Percentiles rank a stretch among this genome's conserved stretches.
Evolutionary conservation across 2,113 vertebrate species (phyloP).

Genomic region (Nycticebus coucang): DNA sequence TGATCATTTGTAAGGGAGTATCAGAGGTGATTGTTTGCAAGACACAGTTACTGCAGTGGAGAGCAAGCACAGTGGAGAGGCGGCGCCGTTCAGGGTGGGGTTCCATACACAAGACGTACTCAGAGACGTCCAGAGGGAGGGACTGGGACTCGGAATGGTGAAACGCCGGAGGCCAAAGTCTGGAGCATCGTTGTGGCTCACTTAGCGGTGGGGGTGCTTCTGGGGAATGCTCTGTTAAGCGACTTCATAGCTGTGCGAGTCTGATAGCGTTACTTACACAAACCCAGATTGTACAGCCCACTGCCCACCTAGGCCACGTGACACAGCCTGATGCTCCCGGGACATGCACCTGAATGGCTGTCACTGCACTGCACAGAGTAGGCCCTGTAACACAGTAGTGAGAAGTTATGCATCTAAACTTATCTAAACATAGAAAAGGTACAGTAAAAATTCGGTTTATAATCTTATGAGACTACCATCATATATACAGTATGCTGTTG

Average conservation of each 20-base stretch:
- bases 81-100: background rate
- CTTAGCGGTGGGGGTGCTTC: background rate
- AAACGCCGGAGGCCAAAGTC: background rate
- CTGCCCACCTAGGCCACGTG: background rate
- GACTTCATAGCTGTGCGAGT: background rate
- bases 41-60: background rate
- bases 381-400: background rate
- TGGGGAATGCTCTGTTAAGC: background rate
- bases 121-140: background rate
- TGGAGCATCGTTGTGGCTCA: background rate
- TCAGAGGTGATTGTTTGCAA: background rate
- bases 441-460: background rate
- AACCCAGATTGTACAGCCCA: background rate
- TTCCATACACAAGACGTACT: accelerated
- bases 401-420: background rate
- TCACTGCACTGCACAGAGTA: background rate
- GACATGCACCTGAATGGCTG: background rate
- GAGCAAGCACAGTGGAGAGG: accelerated
- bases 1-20: background rate
- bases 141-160: background rate
- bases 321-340: no score
- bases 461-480: background rate
- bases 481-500: no score
- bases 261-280: background rate
- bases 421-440: background rate